These are phyloP conservation scores for Zonotrichia leucophrys DNA, from an alignment of 2,113 vertebrate species.

Conservation along the genomic window DNA sequence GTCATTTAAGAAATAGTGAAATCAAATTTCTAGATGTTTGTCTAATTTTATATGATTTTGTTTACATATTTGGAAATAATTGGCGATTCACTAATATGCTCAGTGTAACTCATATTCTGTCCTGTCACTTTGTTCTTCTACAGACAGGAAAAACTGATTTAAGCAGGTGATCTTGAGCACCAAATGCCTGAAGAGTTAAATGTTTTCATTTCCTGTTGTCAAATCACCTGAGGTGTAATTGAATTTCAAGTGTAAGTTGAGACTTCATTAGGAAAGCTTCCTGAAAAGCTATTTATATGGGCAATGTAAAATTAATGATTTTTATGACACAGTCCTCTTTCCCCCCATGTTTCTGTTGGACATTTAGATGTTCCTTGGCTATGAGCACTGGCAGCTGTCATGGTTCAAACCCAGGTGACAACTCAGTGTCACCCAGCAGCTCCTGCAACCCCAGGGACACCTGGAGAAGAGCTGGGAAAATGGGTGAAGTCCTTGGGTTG, in stretches of 20 bases:
- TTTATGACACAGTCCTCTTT: background rate
- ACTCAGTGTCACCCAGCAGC: background rate
- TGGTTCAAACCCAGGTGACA: background rate
- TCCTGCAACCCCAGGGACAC: background rate
- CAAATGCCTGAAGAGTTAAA: background rate
- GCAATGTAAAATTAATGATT: background rate
- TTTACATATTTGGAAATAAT: background rate
- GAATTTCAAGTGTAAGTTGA: constrained; percentile 15
- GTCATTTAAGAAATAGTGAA: background rate
- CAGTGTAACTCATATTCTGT: background rate
- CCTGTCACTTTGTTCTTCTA: background rate
- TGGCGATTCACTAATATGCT: background rate
- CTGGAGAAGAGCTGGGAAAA: background rate
- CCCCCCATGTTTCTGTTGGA: background rate
- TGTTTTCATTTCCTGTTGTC: constrained; percentile 6
- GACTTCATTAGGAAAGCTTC: constrained; percentile 27
- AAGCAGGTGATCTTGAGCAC: background rate
- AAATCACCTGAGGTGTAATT: background rate
- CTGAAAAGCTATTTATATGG: background rate
- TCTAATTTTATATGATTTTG: background rate
- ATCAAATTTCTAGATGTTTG: background rate
- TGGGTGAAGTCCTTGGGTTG: rapidly evolving
- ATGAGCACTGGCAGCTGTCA: background rate
- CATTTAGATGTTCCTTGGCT: background rate
- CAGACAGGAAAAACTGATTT: background rate